These are phyloP conservation scores for Semicossyphus pulcher DNA, from an alignment of 2,113 vertebrate genomes.

Conservation along the genomic window DNA sequence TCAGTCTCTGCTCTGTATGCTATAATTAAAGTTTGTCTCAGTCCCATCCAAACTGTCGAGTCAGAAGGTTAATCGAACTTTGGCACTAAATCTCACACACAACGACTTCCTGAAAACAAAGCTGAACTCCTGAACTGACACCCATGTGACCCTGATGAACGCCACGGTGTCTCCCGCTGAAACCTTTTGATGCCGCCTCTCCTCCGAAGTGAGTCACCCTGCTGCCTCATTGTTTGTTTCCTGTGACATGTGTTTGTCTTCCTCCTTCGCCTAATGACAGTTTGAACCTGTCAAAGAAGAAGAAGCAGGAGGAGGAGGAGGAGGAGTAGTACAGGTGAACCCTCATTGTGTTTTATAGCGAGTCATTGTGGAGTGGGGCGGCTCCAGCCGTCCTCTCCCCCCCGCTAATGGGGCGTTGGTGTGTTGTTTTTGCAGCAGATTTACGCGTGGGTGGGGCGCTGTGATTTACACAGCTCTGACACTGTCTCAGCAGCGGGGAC, in stretches of 20 bases:
- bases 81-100: conserved; percentile 73
- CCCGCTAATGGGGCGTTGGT: conserved; percentile 78
- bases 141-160: conserved; percentile 70
- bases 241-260: conserved; percentile 76
- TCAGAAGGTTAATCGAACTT: conserved; percentile 75
- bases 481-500: conserved; percentile 73
- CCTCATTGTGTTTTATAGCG: conserved; percentile 80
- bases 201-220: conserved; percentile 57
- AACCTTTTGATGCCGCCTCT: conserved; percentile 66
- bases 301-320: background rate
- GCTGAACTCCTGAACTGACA: conserved; percentile 81
- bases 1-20: conserved; percentile 46
- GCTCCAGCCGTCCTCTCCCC: conserved; percentile 79
- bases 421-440: conserved; percentile 80
- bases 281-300: conserved; percentile 41
- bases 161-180: conserved; percentile 62
- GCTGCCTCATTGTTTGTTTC: conserved; percentile 59
- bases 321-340: conserved; percentile 71
- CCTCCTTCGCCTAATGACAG: conserved; percentile 51
- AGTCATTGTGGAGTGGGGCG: conserved; percentile 78
- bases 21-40: conserved; percentile 71
- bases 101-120: conserved; percentile 79
- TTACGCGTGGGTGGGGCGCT: conserved; percentile 76
- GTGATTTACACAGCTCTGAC: conserved; percentile 79
- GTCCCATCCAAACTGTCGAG: conserved; percentile 49